Evolutionary conservation across 2,113 vertebrate species (phyloP).

Genomic region (Rostratula benghalensis): DNA sequence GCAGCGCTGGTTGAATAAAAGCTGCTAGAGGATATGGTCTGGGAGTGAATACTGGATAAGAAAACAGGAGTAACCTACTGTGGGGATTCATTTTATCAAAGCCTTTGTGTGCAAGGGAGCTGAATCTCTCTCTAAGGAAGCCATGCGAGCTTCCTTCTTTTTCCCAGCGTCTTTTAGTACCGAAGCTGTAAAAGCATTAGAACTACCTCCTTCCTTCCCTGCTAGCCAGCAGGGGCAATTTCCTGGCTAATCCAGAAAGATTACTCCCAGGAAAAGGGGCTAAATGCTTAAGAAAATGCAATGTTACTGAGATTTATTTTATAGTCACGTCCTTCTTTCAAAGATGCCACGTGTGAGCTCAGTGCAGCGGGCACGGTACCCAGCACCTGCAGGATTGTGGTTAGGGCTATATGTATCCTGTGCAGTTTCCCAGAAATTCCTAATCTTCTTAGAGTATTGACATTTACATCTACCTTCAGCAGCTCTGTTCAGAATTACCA

Average conservation of each 20-base stretch:
- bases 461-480: background rate
- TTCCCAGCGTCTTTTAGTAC: background rate
- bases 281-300: background rate
- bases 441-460: background rate
- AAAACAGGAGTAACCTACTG: background rate
- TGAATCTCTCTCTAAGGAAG: background rate
- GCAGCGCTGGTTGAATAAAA: background rate
- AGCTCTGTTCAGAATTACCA: constrained; percentile 5
- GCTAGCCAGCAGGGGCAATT: background rate
- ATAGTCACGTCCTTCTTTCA: background rate
- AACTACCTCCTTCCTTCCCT: background rate
- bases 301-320: background rate
- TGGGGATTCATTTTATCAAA: background rate
- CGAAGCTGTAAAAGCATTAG: background rate
- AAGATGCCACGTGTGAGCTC: background rate
- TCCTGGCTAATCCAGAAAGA: background rate
- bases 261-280: background rate
- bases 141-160: background rate
- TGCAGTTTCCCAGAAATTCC: background rate
- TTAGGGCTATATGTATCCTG: background rate
- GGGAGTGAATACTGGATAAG: background rate
- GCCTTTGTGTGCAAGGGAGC: background rate
- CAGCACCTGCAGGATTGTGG: background rate
- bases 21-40: background rate
- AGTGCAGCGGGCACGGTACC: background rate